Base-by-base conservation (phyloP, 2,113 vertebrate genomes). In the Cercocebus atys region DNA sequence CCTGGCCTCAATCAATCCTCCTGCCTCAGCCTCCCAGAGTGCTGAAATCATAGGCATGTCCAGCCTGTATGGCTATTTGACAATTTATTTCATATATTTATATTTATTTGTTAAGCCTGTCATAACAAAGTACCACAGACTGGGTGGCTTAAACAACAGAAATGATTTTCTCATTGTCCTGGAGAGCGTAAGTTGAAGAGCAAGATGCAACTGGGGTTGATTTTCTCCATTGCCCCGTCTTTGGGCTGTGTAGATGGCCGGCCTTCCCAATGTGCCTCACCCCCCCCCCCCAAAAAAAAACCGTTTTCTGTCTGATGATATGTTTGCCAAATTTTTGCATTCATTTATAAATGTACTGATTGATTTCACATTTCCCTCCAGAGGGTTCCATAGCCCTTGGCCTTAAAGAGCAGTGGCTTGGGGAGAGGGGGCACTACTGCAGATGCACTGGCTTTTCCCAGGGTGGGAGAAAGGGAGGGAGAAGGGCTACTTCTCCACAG, bases 401-500 rank as follows among this genome's bases (percentile, higher is more conserved):
- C 59, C 27, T 70, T 81, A 45, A 12, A 7, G 5, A 32, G 17
- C 23, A 38, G 70, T 64, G 73, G 8, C 30, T 61, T 27, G n/a
- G 3, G 5, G 27, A n/a, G 30, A 43, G 38, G 45, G n/a, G 3
- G 3, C 7, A 7, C 85, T 23, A 1, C 1, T 11, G 17, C 18
- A 45, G 47, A 70, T 0, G 1, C 22, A 2, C 32, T 7, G 32
- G 27, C 4, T 16, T 8, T 72, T 17, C 3, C 5, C 25, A 27
- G 23, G 81, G 47, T 55, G 18, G 5, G 61, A 27, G 11, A 5
- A 57, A n/a, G 17, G 14, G 45, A 23, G 0, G 72, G 4, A 75
- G 32, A 30, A 2, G 32, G 38, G 22, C 57, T 30, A 12, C 5
- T 16, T 87, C 18, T 95, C 47, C 6, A 72, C 30, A 8, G 25